A percentile compares a stretch with the other conserved stretches of the same genome.
phyloP scores from a whole-genome alignment of 2,888 invertebrate genomes.

The Syritta pipiens region DNA sequence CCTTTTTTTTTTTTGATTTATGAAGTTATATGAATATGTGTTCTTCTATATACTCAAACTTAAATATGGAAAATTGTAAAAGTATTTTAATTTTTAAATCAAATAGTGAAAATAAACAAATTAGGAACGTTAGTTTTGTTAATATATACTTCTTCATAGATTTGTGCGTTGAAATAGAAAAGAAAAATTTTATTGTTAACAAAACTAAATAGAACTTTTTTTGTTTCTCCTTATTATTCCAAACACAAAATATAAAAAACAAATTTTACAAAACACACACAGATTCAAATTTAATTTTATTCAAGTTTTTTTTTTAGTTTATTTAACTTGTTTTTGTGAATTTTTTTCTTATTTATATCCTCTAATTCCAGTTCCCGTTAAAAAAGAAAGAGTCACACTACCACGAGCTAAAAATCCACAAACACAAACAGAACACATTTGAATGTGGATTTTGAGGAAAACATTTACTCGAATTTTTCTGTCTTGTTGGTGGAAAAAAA shows the following conservation, averaged over 20 bases:
- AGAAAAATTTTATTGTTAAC: not conserved
- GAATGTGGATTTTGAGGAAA: too few species aligned
- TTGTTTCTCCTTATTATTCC: constrained; percentile 4
- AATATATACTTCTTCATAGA: not conserved
- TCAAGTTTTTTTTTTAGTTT: not conserved
- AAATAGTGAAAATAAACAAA: too few species aligned
- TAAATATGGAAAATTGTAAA: constrained; percentile 7
- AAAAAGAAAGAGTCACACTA: constrained; percentile 4
- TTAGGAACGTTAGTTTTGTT: constrained; percentile 37
- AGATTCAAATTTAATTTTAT: too few species aligned
- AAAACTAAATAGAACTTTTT: constrained; percentile 24
- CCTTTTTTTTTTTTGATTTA: not conserved
- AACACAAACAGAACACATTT: not conserved
- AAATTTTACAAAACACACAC: constrained; percentile 10
- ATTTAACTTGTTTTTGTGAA: not conserved
- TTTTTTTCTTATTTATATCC: constrained; percentile 2
- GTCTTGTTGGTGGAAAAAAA: too few species aligned
- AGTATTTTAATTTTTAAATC: not conserved
- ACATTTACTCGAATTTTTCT: too few species aligned
- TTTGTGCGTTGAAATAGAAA: constrained; percentile 5
- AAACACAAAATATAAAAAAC: constrained; percentile 5
- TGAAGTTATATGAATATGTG: constrained; percentile 10
- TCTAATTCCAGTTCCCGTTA: constrained; percentile 6
- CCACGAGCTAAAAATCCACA: not conserved
- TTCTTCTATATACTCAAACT: constrained; percentile 2